Percentiles rank a stretch among this genome's conserved stretches.
These are phyloP conservation scores for Pseudomugil tenellus DNA, from an alignment of 2,797 vertebrate species.

Conservation along the genomic window DNA sequence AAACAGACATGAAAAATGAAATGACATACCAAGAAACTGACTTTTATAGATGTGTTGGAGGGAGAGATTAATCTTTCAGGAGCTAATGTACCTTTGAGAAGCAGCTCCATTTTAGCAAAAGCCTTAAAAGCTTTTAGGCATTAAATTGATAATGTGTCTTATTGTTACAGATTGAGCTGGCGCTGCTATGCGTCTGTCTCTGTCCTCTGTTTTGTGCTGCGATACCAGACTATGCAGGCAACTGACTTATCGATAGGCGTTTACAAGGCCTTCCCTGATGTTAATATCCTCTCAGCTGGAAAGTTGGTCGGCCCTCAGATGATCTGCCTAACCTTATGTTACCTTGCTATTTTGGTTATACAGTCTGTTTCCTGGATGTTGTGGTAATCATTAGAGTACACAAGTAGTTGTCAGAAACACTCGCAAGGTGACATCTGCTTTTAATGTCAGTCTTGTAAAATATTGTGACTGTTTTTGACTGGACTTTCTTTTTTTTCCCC, in stretches of 20 bases:
- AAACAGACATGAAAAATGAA: conserved; percentile 46
- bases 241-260: conserved; percentile 61
- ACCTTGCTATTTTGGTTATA: conserved; percentile 69
- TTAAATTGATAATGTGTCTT: conserved; percentile 61
- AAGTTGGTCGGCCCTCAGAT: conserved; percentile 66
- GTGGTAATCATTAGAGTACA: conserved; percentile 58
- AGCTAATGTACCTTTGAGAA: conserved; percentile 58
- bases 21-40: conserved; percentile 46
- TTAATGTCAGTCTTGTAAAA: conserved; percentile 35
- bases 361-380: conserved; percentile 51
- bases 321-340: conserved; percentile 69
- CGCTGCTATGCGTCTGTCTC: conserved; percentile 33
- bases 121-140: conserved; percentile 54
- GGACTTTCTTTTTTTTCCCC: conserved; percentile 3
- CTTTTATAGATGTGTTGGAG: conserved; percentile 55
- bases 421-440: conserved; percentile 33
- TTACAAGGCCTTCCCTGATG: conserved; percentile 51
- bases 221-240: conserved; percentile 31
- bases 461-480: conserved; percentile 26
- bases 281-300: conserved; percentile 69
- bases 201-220: conserved; percentile 29
- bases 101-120: conserved; percentile 53
- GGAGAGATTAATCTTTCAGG: conserved; percentile 56
- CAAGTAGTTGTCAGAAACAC: conserved; percentile 71
- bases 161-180: conserved; percentile 56